Percentiles rank a stretch among this genome's conserved stretches.
phyloP scores from a whole-genome alignment of 2,113 vertebrate species.

The Acanthisitta chloris region DNA sequence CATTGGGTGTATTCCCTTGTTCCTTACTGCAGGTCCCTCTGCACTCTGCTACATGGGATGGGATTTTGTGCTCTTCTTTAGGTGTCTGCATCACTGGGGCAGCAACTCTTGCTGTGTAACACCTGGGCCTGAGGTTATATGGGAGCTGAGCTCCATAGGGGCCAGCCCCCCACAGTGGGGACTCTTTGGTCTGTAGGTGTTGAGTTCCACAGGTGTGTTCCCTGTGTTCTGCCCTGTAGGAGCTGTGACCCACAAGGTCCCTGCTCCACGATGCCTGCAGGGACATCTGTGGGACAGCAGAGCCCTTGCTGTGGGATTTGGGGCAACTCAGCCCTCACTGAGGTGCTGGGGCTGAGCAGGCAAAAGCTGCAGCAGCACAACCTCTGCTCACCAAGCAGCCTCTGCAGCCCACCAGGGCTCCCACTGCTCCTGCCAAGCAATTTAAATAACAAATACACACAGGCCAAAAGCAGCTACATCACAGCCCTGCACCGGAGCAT shows the following conservation, averaged over 20 bases:
- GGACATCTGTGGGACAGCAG: not conserved
- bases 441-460: not conserved
- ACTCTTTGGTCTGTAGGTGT: not conserved
- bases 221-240: not conserved
- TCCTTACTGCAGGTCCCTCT: not conserved
- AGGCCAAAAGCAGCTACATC: not conserved
- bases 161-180: not conserved
- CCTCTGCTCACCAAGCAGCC: not conserved
- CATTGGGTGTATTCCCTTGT: fast-evolving
- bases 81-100: not conserved
- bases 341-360: too few relatives aligned
- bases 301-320: not conserved
- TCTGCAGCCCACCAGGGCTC: not conserved
- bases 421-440: not conserved
- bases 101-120: fast-evolving
- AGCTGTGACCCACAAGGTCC: not conserved
- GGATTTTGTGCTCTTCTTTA: not conserved
- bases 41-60: fast-evolving
- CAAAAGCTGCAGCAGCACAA: not conserved
- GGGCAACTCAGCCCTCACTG: too few relatives aligned
- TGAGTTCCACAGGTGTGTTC: not conserved
- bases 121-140: fast-evolving
- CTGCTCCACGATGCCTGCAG: fast-evolving
- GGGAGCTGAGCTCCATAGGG: not conserved
- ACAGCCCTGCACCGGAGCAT: not conserved